phyloP scores from a whole-genome alignment of 2,888 invertebrate genomes.

The Drosophila neonasuta region DNA sequence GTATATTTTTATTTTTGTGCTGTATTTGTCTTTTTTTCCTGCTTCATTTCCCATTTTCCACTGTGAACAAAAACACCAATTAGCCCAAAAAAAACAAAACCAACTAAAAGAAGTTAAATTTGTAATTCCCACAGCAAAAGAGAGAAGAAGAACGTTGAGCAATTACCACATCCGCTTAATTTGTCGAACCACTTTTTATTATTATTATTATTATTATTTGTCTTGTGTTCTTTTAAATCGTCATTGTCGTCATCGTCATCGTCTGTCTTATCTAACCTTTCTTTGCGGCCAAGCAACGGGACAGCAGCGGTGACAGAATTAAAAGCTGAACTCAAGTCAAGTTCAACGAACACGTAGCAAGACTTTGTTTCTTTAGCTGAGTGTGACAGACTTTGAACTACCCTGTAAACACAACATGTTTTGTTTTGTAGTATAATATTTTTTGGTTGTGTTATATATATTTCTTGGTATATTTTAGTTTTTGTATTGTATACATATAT shows the following conservation, averaged over 20 bases:
- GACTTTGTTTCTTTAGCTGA: neutral
- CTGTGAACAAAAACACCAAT: neutral
- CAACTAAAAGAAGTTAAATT: neutral
- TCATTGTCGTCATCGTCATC: slow-evolving; percentile 37
- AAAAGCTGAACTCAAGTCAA: slow-evolving; percentile 29
- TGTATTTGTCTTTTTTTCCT: too few relatives aligned
- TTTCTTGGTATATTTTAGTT: too few relatives aligned
- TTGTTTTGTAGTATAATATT: too few relatives aligned
- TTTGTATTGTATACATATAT: too few relatives aligned
- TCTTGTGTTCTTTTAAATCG: slow-evolving; percentile 26
- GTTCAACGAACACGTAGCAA: slow-evolving; percentile 14
- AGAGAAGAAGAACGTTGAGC: slow-evolving; percentile 44
- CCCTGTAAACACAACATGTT: neutral
- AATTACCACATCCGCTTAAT: slow-evolving; percentile 73
- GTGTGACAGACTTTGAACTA: neutral
- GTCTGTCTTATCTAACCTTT: slow-evolving; percentile 34
- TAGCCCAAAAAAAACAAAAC: neutral
- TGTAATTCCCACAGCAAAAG: slow-evolving; percentile 4
- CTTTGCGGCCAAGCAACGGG: slow-evolving; percentile 24
- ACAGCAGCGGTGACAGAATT: slow-evolving; percentile 4
- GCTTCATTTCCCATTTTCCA: neutral
- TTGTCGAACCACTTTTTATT: slow-evolving; percentile 51
- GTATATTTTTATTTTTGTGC: too few relatives aligned
- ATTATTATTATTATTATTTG: neutral
- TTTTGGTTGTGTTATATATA: too few relatives aligned